Evolutionary conservation across 2,888 invertebrate genomes (phyloP), one percentile per base, ranked within the genome.

Genomic region (Callinectes sapidus): DNA sequence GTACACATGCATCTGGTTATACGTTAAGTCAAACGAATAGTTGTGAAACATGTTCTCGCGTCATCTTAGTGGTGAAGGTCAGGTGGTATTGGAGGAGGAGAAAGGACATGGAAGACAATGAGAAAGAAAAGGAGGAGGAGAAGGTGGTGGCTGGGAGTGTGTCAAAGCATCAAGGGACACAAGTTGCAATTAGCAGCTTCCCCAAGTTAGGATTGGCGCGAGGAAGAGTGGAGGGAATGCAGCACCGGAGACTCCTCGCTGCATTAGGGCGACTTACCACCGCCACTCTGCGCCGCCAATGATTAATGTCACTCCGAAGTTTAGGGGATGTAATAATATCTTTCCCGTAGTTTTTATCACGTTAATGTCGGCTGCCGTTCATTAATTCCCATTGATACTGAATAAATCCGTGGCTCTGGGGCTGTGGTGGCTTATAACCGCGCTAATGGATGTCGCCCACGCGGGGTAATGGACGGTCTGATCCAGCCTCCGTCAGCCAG

Each of bases 401-500:
- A 77, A 28, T 77, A 77, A 77, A 77, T 77, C 71, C 28, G 71
- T 32, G 71, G 71, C 71, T n/a, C 71, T 13, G 28, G 71, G 71
- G 71, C 28, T n/a, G 71, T 10, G 71, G 71, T 28, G 71, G 71
- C 71, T 77, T 77, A 77, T 28, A 77, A 13, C 71, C 28, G 1
- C 71, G 71, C 71, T 77, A 77, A 77, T 77, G 71, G 71, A 77
- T 77, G 71, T 77, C 71, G 28, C n/a, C 28, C 28, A 23, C 13
- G 71, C 71, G 8, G 71, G 28, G 71, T 77, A 77, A 77, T 77
- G 71, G 71, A 77, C 71, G 71, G 71, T 32, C n/a, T 77, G 71
- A 77, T 77, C 71, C 32, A 77, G 71, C 28, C 71, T 32, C n/a
- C 71, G 71, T 77, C 71, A 77, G 71, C 28, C 71, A 77, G 71